phyloP scores from a whole-genome alignment of 2,797 vertebrate genomes.

The Muraenolepis orangiensis region DNA sequence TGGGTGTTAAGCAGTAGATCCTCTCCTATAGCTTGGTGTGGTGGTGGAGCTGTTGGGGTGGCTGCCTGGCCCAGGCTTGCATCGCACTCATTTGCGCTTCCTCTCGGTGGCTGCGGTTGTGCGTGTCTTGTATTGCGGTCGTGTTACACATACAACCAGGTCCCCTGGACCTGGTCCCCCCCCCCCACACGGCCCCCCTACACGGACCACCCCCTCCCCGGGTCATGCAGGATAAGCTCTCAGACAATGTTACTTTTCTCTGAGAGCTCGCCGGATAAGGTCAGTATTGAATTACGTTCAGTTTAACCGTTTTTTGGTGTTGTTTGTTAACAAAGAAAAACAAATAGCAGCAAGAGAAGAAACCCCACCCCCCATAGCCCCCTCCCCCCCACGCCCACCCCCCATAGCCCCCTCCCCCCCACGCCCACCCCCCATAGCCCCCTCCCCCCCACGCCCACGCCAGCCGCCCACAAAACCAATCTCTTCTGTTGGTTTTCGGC shows the following conservation, averaged over 20 bases:
- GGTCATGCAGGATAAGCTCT: background rate
- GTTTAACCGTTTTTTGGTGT: too few species aligned
- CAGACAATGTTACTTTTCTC: background rate
- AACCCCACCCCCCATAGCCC: too few species aligned
- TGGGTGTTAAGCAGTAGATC: background rate
- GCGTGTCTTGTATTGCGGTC: background rate
- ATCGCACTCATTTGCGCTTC: background rate
- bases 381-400: too few species aligned
- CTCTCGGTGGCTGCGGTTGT: background rate
- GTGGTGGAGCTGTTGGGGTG: background rate
- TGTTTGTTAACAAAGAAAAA: background rate
- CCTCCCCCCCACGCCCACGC: slow-evolving; percentile 51
- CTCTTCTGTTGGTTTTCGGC: slow-evolving; percentile 77
- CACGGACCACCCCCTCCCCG: too few species aligned
- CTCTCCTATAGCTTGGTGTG: too few species aligned
- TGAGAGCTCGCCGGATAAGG: background rate
- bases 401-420: slow-evolving; percentile 59
- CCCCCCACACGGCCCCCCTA: background rate
- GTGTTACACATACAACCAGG: background rate
- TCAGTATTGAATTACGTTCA: background rate
- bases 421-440: slow-evolving; percentile 37
- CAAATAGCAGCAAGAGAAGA: background rate
- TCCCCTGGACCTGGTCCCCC: too few species aligned
- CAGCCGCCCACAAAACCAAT: slow-evolving; percentile 56
- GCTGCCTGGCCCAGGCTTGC: background rate